Evolutionary conservation across 2,888 invertebrate species (phyloP).

Genomic region (Patella caerulea): DNA sequence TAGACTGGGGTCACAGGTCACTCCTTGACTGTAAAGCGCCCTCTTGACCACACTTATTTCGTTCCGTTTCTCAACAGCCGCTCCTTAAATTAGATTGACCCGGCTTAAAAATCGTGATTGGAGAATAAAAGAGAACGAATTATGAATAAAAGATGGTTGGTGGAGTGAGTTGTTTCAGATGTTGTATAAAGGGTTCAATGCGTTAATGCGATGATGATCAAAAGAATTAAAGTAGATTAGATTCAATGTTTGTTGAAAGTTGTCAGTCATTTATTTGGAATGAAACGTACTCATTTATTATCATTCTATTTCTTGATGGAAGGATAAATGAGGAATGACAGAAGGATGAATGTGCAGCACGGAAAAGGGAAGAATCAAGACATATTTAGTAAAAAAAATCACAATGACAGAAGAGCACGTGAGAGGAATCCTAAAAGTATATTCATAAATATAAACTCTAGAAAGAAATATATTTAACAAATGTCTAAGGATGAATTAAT

Average conservation of each 20-base stretch:
- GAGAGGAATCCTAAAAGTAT: no score
- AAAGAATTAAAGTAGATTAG: neutral
- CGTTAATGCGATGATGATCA: neutral
- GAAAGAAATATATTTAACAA: neutral
- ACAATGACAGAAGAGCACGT: no score
- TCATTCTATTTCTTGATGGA: no score
- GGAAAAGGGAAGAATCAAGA: no score
- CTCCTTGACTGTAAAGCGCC: neutral
- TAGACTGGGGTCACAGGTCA: neutral
- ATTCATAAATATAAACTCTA: no score
- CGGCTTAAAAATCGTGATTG: neutral
- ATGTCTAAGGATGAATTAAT: neutral
- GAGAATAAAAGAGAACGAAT: neutral
- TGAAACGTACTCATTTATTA: no score
- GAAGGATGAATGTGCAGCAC: no score
- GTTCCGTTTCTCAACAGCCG: slow-evolving; percentile 1
- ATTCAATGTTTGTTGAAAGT: neutral
- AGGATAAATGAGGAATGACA: no score
- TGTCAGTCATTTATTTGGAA: no score
- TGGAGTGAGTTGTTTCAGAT: neutral
- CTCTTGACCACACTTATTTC: slow-evolving; percentile 5
- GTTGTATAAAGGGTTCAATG: neutral
- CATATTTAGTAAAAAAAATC: no score
- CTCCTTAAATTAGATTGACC: slow-evolving; percentile 9
- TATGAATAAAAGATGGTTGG: neutral